Conservation (phyloP, 2,113 vertebrate genomes). For the Ornithorhynchus anatinus region DNA sequence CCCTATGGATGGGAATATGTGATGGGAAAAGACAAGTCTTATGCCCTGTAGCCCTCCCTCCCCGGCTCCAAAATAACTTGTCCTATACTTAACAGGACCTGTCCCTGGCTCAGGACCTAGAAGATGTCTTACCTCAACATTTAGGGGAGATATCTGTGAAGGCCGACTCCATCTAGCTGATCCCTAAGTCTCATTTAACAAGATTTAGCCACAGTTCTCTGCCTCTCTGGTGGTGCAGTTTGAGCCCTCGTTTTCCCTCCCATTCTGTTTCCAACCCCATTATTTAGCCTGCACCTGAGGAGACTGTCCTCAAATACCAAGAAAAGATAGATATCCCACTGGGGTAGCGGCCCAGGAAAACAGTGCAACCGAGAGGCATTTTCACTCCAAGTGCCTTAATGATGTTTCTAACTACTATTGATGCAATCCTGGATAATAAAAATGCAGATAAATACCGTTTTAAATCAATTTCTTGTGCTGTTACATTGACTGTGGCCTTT, state of each 20-base stretch:
- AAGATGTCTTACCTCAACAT: too few species aligned
- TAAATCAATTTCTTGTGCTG: neutral
- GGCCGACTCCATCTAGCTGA: too few species aligned
- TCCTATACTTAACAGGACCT: too few species aligned
- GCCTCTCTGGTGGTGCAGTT: neutral
- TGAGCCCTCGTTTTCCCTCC: neutral
- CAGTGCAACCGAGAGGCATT: neutral
- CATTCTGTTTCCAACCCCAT: neutral
- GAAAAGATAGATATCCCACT: neutral
- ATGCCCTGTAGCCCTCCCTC: too few species aligned
- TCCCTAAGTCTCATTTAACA: too few species aligned
- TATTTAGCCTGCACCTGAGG: neutral
- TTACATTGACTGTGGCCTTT: neutral
- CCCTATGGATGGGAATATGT: too few species aligned
- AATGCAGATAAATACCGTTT: neutral
- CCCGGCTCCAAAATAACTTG: too few species aligned
- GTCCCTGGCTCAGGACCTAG: too few species aligned
- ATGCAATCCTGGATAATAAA: neutral
- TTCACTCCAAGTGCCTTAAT: neutral
- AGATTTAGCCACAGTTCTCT: neutral
- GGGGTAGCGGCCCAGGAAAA: neutral
- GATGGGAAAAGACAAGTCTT: too few species aligned
- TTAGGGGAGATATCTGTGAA: too few species aligned
- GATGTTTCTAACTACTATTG: conserved; percentile 1
- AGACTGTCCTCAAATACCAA: neutral